Evolutionary conservation across 1,140 invertebrate genomes (phyloP).

Genomic region (Drosophila pallidifrons): DNA sequence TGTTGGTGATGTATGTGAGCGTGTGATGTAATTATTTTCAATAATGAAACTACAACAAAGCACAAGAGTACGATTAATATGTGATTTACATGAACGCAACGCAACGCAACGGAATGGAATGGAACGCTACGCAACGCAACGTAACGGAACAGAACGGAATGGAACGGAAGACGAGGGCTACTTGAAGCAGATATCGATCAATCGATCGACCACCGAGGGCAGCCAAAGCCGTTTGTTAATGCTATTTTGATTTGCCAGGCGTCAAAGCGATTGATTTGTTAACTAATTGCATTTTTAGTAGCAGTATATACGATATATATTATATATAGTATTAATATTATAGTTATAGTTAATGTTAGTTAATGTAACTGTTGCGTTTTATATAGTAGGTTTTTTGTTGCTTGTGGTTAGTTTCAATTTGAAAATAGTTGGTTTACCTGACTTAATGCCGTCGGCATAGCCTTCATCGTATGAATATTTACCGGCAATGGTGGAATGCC

Average conservation of each 20-base stretch:
- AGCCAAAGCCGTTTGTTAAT: slow-evolving; percentile 49
- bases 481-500: slow-evolving; percentile 84
- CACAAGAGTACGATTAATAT: slow-evolving; percentile 48
- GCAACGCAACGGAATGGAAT: background rate
- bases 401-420: slow-evolving; percentile 78
- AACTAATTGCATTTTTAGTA: slow-evolving; percentile 40
- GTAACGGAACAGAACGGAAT: slow-evolving; percentile 14
- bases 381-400: slow-evolving; percentile 45
- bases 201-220: slow-evolving; percentile 46
- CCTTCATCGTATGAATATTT: slow-evolving; percentile 85
- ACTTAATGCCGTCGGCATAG: slow-evolving; percentile 85
- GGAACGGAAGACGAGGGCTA: slow-evolving; percentile 31
- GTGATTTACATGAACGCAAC: slow-evolving; percentile 36
- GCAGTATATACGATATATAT: slow-evolving; percentile 15
- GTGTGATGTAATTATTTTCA: slow-evolving; percentile 67
- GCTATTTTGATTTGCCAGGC: slow-evolving; percentile 24
- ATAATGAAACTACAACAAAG: slow-evolving; percentile 81
- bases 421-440: slow-evolving; percentile 85
- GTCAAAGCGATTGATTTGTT: slow-evolving; percentile 35
- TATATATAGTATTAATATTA: slow-evolving; percentile 21
- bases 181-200: slow-evolving; percentile 42
- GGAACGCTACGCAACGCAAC: slow-evolving; percentile 6
- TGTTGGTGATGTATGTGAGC: slow-evolving; percentile 26
- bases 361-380: slow-evolving; percentile 24
- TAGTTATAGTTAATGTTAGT: slow-evolving; percentile 20